Conservation (phyloP, 2,113 vertebrate species). For the Datnioides undecimradiatus region DNA sequence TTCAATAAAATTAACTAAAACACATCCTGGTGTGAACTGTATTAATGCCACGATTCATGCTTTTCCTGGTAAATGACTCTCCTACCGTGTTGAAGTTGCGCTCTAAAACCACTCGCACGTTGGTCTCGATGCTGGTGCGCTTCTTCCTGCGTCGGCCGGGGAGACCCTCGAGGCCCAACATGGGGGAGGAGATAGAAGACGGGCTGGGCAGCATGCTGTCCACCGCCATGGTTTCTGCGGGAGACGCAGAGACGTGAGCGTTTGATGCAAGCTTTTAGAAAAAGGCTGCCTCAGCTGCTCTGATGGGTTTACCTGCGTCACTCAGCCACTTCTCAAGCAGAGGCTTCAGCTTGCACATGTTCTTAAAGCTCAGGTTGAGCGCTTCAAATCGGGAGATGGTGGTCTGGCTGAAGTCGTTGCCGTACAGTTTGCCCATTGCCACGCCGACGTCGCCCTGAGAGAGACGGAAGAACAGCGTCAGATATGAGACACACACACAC, state of each 20-base stretch:
- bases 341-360: conserved; percentile 96
- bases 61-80: neutral
- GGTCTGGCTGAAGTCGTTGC: conserved; percentile 95
- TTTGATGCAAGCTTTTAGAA: neutral
- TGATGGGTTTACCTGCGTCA: conserved; percentile 87
- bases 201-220: conserved; percentile 93
- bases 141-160: conserved; percentile 93
- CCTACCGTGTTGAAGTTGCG: conserved; percentile 90
- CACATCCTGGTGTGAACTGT: no score
- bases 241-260: neutral
- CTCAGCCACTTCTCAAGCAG: conserved; percentile 94
- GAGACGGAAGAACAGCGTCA: neutral
- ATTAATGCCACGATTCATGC: neutral
- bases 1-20: neutral
- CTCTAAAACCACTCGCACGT: conserved; percentile 91
- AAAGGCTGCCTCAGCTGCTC: neutral
- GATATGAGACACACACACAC: neutral
- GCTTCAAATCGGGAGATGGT: conserved; percentile 95
- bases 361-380: conserved; percentile 95
- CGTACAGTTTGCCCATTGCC: conserved; percentile 95
- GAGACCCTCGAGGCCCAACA: conserved; percentile 90
- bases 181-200: conserved; percentile 88
- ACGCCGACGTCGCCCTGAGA: conserved; percentile 92
- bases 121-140: conserved; percentile 95
- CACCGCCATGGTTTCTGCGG: conserved; percentile 92